Conservation (phyloP, 1,140 invertebrate species). For the Polypedilum vanderplanki region DNA sequence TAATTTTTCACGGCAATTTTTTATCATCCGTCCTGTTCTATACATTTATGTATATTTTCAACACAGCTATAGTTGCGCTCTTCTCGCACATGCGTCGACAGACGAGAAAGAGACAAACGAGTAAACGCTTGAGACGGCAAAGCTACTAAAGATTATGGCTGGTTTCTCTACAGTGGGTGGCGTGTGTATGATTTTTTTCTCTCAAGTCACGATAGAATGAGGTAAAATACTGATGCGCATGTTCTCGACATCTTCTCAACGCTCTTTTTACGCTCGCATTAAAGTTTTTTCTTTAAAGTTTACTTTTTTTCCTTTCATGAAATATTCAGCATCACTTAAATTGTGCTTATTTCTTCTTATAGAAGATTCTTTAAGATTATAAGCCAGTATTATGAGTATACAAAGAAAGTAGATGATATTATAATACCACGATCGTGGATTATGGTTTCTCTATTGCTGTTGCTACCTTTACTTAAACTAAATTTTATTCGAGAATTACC, state of each 20-base stretch:
- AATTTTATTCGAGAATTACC: too few relatives aligned
- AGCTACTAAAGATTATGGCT: background rate
- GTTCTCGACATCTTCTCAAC: background rate
- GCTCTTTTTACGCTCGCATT: background rate
- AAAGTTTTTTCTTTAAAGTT: constrained; percentile 14
- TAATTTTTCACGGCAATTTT: constrained; percentile 21
- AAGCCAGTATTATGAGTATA: too few relatives aligned
- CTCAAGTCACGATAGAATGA: background rate
- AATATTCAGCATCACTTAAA: too few relatives aligned
- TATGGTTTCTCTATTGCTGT: too few relatives aligned
- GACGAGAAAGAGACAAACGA: background rate
- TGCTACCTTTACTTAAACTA: too few relatives aligned
- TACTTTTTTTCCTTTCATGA: background rate
- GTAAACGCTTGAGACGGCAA: background rate
- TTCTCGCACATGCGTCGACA: background rate
- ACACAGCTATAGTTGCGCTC: background rate
- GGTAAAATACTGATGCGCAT: background rate
- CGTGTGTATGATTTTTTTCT: background rate
- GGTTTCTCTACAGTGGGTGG: background rate
- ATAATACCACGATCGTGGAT: too few relatives aligned
- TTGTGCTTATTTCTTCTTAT: too few relatives aligned
- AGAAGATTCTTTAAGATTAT: too few relatives aligned
- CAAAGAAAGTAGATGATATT: too few relatives aligned
- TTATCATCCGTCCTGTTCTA: constrained; percentile 10
- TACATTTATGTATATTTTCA: background rate